Evolutionary conservation across 2,113 vertebrate species (phyloP).

Genomic region (Poeciliopsis occidentalis): DNA sequence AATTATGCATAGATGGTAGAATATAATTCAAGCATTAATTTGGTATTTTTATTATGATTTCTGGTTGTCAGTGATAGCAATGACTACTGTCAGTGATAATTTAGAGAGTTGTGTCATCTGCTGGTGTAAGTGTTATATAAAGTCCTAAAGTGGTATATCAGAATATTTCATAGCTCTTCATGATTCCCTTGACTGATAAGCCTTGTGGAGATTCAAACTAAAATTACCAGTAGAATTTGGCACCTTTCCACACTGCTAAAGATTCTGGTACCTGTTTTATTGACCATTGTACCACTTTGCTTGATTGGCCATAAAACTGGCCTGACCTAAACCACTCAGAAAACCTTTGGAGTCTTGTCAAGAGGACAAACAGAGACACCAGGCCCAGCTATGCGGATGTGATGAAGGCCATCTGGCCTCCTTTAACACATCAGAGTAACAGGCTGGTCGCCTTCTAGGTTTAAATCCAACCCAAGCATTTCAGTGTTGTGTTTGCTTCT

Average conservation of each 20-base stretch:
- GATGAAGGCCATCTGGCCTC: background rate
- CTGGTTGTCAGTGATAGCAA: no score
- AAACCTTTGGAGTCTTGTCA: background rate
- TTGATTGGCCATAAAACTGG: background rate
- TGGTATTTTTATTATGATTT: no score
- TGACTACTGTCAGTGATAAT: no score
- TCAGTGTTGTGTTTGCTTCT: background rate
- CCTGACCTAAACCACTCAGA: no score
- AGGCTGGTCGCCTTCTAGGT: background rate
- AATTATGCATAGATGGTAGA: no score
- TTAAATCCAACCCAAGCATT: background rate
- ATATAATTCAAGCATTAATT: no score
- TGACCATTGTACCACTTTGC: background rate
- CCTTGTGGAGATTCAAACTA: background rate
- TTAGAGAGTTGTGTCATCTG: background rate
- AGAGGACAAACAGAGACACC: background rate
- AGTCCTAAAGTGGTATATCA: background rate
- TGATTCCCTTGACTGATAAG: background rate
- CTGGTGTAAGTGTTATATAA: background rate
- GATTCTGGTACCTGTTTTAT: background rate
- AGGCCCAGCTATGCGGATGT: no score
- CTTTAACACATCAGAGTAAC: background rate
- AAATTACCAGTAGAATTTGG: background rate
- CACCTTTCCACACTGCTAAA: background rate
- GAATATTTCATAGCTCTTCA: background rate